Percentiles rank a stretch among this genome's conserved stretches.
phyloP scores from a whole-genome alignment of 2,797 vertebrate genomes.

The Gymnocypris eckloni region DNA sequence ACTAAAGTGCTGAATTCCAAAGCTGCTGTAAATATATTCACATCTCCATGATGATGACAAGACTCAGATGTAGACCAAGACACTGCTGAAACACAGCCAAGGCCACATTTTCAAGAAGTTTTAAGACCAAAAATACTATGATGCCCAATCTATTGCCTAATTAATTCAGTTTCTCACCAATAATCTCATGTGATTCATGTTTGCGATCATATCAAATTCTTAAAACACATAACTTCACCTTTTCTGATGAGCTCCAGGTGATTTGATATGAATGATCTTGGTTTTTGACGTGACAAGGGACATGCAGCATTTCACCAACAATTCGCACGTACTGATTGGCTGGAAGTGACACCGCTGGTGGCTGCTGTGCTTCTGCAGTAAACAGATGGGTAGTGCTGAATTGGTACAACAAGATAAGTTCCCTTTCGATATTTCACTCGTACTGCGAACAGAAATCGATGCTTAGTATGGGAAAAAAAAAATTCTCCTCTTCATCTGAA shows the following conservation, averaged over 20 bases:
- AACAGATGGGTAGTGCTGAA: neutral
- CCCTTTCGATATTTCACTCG: too few species aligned
- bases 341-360: constrained; percentile 69
- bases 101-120: neutral
- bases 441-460: too few species aligned
- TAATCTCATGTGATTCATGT: neutral
- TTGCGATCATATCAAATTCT: neutral
- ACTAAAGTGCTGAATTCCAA: too few species aligned
- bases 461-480: too few species aligned
- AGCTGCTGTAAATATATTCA: too few species aligned
- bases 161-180: neutral
- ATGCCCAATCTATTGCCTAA: neutral
- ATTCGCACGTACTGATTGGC: constrained; percentile 72
- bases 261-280: constrained; percentile 58
- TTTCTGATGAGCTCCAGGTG: constrained; percentile 70
- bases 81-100: neutral
- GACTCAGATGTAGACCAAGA: neutral
- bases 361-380: constrained; percentile 59
- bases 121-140: neutral
- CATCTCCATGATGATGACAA: too few species aligned
- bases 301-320: constrained; percentile 79
- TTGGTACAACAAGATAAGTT: constrained; percentile 4
- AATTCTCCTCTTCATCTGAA: too few species aligned
- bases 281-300: constrained; percentile 75
- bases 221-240: constrained; percentile 62